Base-by-base conservation (phyloP, 2,888 invertebrate genomes). In the Hypselothyrea guttata region DNA sequence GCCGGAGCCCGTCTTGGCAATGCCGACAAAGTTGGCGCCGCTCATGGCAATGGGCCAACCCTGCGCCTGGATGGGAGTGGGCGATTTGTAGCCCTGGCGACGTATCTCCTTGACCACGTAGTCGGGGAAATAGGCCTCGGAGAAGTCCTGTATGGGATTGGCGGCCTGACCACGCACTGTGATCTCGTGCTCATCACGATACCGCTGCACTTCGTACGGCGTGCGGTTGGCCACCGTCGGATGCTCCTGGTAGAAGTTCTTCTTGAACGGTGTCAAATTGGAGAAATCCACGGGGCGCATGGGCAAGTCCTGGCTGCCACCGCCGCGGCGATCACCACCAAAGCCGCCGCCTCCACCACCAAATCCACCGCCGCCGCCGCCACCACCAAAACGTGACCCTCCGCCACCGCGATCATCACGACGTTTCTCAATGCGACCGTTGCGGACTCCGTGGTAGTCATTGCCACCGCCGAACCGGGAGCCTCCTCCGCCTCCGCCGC, bases 31-130 rank as follows among this genome's bases (percentile, higher is more conserved):
- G 86, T 96, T 96, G 58, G 93, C 91, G 1, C 96, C 96, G 78
- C 94, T 94, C 91, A 96, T 93, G 4, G 95, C 94, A 81, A 97
- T 95, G 2, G 97, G 96, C 96, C 96, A 96, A 7, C 96, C 95
- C 86, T 96, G 95, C 0, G 95, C 93, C 90, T 97, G 97, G 86
- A 97, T 96, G 0, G 96, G 92, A 13, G 97, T 96, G 0, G 97
- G 97, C 33, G 93, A 92, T 46, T 92, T 92, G 87, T 94, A 95
- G 13, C 94, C 95, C 89, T 93, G 94, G 18, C 91, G 91, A 40
- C 89, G 91, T 49, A 94, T 92, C 73, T 92, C 93, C 65, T 92
- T 91, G 89, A 92, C 92, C 0, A 94, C 93, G 87, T 94, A 93
- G 81, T 95, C 94, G 27, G 96, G 95, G 83, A 96, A 94, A 74